Evolutionary conservation across 2,888 invertebrate genomes (phyloP).

Genomic region (Watsonalla binaria): DNA sequence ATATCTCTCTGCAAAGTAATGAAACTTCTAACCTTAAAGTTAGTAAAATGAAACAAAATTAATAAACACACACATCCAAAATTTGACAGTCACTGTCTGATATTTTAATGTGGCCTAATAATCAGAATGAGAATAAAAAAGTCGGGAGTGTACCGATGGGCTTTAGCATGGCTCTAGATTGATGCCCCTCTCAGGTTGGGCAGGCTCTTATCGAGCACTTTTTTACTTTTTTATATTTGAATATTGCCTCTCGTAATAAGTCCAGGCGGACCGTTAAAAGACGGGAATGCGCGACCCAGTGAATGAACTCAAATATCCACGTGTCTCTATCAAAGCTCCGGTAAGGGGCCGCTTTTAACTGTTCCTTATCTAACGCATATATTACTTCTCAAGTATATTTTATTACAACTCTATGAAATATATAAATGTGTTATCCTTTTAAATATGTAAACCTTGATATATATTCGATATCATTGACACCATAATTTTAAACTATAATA

Average conservation of each 20-base stretch:
- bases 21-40: no score
- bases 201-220: constrained; percentile 48
- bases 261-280: constrained; percentile 53
- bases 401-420: no score
- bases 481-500: no score
- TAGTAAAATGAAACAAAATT: no score
- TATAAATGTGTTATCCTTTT: no score
- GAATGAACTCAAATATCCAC: constrained; percentile 54
- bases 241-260: constrained; percentile 70
- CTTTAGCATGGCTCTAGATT: constrained; percentile 70
- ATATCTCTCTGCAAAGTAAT: no score
- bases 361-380: constrained; percentile 2
- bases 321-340: constrained; percentile 36
- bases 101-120: constrained; percentile 76
- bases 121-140: constrained; percentile 65
- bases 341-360: constrained; percentile 15
- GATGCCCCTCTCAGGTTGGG: constrained; percentile 49
- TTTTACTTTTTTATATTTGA: constrained; percentile 66
- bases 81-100: constrained; percentile 51
- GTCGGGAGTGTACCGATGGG: constrained; percentile 61
- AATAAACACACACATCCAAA: constrained; percentile 18
- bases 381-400: not conserved
- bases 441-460: no score
- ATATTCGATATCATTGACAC: no score
- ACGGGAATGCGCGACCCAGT: constrained; percentile 44